phyloP scores from a whole-genome alignment of 1,140 invertebrate genomes.

The Drosophila takahashii region DNA sequence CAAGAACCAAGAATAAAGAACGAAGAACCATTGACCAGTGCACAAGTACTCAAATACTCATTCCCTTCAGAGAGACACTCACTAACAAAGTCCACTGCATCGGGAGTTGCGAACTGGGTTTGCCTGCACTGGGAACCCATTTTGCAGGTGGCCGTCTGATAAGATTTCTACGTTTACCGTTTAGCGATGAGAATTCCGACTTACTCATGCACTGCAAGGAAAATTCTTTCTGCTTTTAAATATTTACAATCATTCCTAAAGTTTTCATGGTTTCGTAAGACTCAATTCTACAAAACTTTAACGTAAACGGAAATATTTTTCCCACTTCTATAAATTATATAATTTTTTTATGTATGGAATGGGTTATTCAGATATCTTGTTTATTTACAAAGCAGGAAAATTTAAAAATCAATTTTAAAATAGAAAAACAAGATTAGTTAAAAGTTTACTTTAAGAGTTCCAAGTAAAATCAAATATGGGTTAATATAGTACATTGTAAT shows the following conservation, averaged over 20 bases:
- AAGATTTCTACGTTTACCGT: slow-evolving; percentile 59
- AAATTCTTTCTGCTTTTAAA: neutral
- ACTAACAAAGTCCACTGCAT: slow-evolving; percentile 17
- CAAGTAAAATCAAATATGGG: neutral
- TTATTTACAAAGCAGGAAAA: no score
- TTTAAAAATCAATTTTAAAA: no score
- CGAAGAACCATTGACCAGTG: slow-evolving; percentile 11
- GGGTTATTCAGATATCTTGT: neutral
- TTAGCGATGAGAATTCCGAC: slow-evolving; percentile 30
- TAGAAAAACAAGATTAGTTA: no score
- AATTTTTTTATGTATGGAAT: no score
- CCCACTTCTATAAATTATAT: no score
- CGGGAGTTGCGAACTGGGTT: slow-evolving; percentile 28
- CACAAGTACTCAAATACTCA: neutral
- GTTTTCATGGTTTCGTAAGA: no score
- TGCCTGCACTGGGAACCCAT: slow-evolving; percentile 52
- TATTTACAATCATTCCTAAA: no score
- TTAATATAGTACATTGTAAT: no score
- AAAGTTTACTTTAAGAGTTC: neutral
- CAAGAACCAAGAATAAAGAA: neutral
- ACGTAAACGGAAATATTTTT: no score
- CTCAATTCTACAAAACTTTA: no score
- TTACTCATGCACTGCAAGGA: slow-evolving; percentile 2
- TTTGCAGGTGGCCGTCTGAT: slow-evolving; percentile 66
- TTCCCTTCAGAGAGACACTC: neutral